Base-by-base conservation (phyloP, 2,888 invertebrate genomes). In the Polietes domitor region DNA sequence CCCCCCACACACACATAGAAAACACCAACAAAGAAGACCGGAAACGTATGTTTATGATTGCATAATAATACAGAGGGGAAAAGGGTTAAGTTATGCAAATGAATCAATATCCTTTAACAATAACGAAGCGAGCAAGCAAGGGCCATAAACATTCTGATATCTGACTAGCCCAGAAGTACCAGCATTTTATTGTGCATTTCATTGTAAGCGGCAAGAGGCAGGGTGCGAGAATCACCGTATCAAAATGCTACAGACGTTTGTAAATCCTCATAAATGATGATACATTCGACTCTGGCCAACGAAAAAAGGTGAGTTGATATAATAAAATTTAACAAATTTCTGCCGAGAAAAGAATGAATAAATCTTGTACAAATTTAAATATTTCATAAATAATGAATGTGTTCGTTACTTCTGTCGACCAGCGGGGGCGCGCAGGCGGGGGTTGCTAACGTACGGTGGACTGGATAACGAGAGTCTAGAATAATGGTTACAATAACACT, bases 11-110 rank as follows among this genome's bases (percentile, higher is more conserved):
- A 63, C 0, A 17, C 1, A 32, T 19, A 32, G 15, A 68, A 41
- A 68, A 21, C 41, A 24, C 9, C 2, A 41, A 24, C 24, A 21
- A 43, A 24, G 15, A 41, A 24, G 43, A 17, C 5, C 26, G 50
- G 50, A 50, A 71, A 50, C 71, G 26, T 71, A 71, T 71, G 71
- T 71, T 71, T 28, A 24, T 21, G 71, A 71, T 17, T 71, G 71
- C 17, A 71, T 28, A 53, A 71, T 24, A 71, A 47, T 71, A 28
- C 24, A 24, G 10, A 50, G 26, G 17, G 53, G 19, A 70, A 50
- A 68, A 71, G 24, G 53, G 53, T 50, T 50, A 53, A 71, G 28
- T 50, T 71, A 71, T 71, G 71, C 50, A 71, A 71, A 71, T 71
- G 50, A 28, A 26, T 71, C n/a, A 50, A 71, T 71, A 71, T 71